Percentiles rank a stretch among this genome's conserved stretches.
Conservation (phyloP, 2,797 vertebrate genomes). For the Manis javanica region DNA sequence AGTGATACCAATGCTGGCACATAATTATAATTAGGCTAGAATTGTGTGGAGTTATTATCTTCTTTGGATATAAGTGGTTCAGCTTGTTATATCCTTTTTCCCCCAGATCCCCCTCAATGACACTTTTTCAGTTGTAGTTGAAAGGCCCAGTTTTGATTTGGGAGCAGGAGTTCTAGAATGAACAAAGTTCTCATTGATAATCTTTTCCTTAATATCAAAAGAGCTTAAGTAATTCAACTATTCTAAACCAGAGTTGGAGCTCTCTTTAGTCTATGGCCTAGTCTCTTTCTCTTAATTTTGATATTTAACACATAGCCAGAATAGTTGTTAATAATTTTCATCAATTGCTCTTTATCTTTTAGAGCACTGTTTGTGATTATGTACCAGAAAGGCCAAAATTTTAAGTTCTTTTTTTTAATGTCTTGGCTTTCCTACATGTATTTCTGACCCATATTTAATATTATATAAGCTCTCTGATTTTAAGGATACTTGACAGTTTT, state of each 20-base stretch:
- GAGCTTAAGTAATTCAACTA: slow-evolving; percentile 15
- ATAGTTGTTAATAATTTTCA: slow-evolving; percentile 31
- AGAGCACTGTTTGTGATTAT: slow-evolving; percentile 30
- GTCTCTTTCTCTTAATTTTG: slow-evolving; percentile 46
- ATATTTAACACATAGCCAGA: not conserved
- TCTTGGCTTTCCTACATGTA: not conserved
- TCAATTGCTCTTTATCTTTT: not conserved
- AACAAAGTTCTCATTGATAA: slow-evolving; percentile 39
- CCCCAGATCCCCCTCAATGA: not conserved
- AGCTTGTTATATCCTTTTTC: not conserved
- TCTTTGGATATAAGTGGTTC: slow-evolving; percentile 39
- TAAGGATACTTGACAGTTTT: not conserved
- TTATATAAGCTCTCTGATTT: slow-evolving; percentile 33
- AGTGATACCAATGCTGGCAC: not conserved
- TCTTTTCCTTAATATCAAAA: slow-evolving; percentile 44
- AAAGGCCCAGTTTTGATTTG: slow-evolving; percentile 19
- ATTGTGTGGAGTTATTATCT: slow-evolving; percentile 19
- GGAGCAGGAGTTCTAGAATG: not conserved
- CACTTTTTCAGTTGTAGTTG: slow-evolving; percentile 25
- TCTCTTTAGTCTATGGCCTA: not conserved
- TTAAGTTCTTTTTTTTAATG: slow-evolving; percentile 35
- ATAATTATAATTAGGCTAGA: slow-evolving; percentile 23
- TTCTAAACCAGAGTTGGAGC: slow-evolving; percentile 25
- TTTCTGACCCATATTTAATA: slow-evolving; percentile 55
- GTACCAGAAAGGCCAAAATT: not conserved